Evolutionary conservation across 2,888 invertebrate genomes (phyloP).

Genomic region (Palloptera scutellata): DNA sequence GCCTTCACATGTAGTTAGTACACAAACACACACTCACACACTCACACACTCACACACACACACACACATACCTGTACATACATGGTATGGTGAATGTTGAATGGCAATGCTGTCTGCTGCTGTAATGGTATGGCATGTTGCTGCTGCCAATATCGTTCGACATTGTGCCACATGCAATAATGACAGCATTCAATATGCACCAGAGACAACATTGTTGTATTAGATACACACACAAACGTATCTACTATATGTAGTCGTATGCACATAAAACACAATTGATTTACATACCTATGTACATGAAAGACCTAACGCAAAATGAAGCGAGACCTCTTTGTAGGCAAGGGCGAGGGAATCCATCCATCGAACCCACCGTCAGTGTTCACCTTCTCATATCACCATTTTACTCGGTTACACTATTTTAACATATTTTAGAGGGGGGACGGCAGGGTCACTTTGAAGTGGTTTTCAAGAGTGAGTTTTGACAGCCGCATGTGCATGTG

Average conservation of each 20-base stretch:
- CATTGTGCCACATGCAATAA: background rate
- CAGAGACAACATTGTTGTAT: background rate
- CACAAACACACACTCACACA: background rate
- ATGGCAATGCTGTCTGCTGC: background rate
- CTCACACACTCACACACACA: background rate
- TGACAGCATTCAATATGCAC: conserved; percentile 3
- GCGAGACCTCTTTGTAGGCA: background rate
- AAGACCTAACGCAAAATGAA: background rate
- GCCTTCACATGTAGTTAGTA: too few species aligned
- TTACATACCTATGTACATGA: background rate
- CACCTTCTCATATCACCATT: background rate
- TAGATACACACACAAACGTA: background rate
- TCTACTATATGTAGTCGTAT: background rate
- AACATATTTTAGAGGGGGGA: background rate
- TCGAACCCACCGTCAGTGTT: background rate
- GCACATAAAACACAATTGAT: background rate
- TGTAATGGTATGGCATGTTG: background rate
- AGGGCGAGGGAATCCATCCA: background rate
- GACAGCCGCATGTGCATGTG: background rate
- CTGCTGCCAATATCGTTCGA: background rate
- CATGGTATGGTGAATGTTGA: background rate
- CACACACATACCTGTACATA: background rate
- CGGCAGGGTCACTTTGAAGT: background rate
- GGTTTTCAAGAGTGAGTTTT: background rate
- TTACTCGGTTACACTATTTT: background rate